phyloP scores from a whole-genome alignment of 2,797 vertebrate genomes.

The Macroramphosus scolopax region DNA sequence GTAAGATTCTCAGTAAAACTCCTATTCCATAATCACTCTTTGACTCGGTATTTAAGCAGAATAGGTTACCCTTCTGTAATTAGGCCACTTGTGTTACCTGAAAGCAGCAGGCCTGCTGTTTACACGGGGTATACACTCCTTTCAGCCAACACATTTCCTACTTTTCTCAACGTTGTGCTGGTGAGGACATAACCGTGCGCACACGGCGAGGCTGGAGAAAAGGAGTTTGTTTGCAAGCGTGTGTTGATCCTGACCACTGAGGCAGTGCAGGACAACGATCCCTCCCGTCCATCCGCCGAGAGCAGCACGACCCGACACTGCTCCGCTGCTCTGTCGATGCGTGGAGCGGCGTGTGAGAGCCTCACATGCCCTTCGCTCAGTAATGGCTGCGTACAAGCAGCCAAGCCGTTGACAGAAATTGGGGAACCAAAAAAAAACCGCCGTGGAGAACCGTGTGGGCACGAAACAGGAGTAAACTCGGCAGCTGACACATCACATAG shows the following conservation, averaged over 20 bases:
- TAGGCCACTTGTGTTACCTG: conserved; percentile 59
- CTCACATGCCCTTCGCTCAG: conserved; percentile 58
- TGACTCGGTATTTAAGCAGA: conserved; percentile 42
- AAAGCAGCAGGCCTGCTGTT: conserved; percentile 47
- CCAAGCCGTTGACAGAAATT: conserved; percentile 64
- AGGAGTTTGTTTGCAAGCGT: conserved; percentile 45
- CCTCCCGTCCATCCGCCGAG: conserved; percentile 42
- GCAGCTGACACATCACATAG: conserved; percentile 72
- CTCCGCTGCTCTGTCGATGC: conserved; percentile 49
- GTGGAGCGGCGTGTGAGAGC: conserved; percentile 48
- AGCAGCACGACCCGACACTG: conserved; percentile 44
- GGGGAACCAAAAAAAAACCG: too few species aligned
- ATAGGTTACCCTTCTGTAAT: conserved; percentile 51
- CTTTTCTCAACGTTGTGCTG: conserved; percentile 56
- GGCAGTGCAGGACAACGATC: too few species aligned
- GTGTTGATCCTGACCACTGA: conserved; percentile 37
- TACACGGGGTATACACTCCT: conserved; percentile 37
- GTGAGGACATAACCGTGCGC: conserved; percentile 45
- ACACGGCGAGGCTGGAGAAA: conserved; percentile 9
- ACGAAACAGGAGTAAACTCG: conserved; percentile 49
- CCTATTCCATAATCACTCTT: conserved; percentile 51
- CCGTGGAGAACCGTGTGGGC: conserved; percentile 15
- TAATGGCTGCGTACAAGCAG: conserved; percentile 65
- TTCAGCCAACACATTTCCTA: conserved; percentile 41
- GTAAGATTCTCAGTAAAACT: neutral